These are phyloP conservation scores for Gavialis gangeticus DNA, from an alignment of 2,113 vertebrate genomes.

Conservation along the genomic window DNA sequence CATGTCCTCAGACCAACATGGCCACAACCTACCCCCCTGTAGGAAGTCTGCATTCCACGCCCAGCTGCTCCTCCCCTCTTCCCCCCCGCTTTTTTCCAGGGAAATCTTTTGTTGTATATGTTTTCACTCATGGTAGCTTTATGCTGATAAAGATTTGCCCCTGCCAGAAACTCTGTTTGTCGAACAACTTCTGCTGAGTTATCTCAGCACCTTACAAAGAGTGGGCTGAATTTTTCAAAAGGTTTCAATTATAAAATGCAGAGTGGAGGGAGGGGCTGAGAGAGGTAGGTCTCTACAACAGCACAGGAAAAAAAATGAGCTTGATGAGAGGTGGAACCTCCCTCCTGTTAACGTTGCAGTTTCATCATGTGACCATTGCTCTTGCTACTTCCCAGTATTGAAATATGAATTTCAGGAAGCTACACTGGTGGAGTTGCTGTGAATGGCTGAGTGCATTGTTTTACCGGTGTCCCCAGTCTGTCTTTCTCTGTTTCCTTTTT, in stretches of 20 bases:
- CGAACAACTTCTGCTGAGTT: neutral
- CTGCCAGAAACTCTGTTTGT: neutral
- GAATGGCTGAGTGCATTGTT: neutral
- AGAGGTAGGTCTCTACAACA: too few species aligned
- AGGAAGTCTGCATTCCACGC: neutral
- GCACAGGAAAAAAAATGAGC: neutral
- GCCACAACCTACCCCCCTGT: too few species aligned
- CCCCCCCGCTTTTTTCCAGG: neutral
- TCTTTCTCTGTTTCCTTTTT: neutral
- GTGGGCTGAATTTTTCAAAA: neutral
- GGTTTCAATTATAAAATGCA: too few species aligned
- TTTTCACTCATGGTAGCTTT: neutral
- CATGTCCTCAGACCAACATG: too few species aligned
- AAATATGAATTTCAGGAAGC: neutral
- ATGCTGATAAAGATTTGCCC: constrained; percentile 63
- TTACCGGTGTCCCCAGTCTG: neutral
- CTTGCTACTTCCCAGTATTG: neutral
- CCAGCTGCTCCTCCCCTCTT: neutral
- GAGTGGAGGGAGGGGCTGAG: too few species aligned
- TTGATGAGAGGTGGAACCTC: neutral
- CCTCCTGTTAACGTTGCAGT: neutral
- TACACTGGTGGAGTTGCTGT: neutral
- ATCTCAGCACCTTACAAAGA: neutral
- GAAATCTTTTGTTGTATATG: neutral
- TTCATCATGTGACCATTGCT: fast-evolving